Evolutionary conservation across 2,888 invertebrate genomes (phyloP), one percentile per base, ranked within the genome.

Genomic region (Zonitis immaculata): DNA sequence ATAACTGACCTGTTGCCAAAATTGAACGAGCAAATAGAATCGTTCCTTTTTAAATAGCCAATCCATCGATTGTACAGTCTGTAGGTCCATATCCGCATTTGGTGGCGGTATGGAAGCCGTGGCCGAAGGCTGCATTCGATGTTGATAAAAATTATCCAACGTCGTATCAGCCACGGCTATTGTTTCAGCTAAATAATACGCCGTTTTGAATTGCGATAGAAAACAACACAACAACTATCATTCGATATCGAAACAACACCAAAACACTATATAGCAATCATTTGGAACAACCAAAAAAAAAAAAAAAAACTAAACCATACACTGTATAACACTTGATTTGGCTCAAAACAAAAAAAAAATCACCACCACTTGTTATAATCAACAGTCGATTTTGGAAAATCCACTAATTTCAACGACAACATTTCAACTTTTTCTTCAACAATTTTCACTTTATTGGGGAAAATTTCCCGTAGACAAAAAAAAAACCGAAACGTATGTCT

Each of bases 1-100:
- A n/a, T n/a, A n/a, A 73, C 85, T 85, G 82, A 93, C 93, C 91
- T 93, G 93, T 89, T 93, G 93, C 92, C 93, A 93, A 82, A 93
- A 93, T 80, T 93, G 93, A 76, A 91, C 91, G 76, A 93, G 85
- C 76, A 93, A 83, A 82, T 91, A 93, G 81, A 93, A 91, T 80
- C 90, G 84, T 82, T 93, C 92, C 82, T 93, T 93, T 85, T 92
- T 92, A 84, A 92, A 92, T 78, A 93, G 86, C 92, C 93, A 93
- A 84, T 93, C 92, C 92, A 93, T 91, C 77, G 91, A 91, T 84
- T 91, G 91, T 87, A 91, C 90, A 80, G 91, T 87, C 85, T 90
- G 90, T 81, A 91, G 86, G 85, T 92, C 91, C 86, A 91, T 89
- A 82, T 89, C 88, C 84, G 84, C 79, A 73, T 82, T 88, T 84